These are phyloP conservation scores for Clistopyga incitator DNA, from an alignment of 2,888 invertebrate species.

Conservation along the genomic window DNA sequence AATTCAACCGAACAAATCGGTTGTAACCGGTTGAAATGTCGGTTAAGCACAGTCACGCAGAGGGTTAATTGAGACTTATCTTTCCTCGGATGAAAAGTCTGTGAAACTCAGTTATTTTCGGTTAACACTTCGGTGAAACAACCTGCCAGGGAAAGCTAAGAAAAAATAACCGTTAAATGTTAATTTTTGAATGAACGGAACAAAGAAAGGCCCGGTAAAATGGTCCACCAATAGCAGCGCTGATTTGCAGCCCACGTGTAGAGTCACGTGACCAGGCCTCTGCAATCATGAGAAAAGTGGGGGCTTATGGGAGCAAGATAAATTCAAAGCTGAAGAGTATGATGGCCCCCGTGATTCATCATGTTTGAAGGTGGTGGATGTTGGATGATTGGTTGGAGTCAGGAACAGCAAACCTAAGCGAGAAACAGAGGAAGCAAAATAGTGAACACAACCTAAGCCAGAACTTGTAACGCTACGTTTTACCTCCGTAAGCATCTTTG, in stretches of 20 bases:
- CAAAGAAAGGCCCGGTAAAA: too few species aligned
- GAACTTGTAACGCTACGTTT: conserved; percentile 57
- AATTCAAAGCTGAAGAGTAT: background rate
- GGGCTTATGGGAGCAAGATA: background rate
- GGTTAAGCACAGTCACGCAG: too few species aligned
- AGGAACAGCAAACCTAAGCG: conserved; percentile 9
- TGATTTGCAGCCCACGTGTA: background rate
- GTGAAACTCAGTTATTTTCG: too few species aligned
- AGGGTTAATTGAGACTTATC: too few species aligned
- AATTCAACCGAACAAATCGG: too few species aligned
- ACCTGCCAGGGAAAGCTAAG: too few species aligned
- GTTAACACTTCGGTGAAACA: too few species aligned
- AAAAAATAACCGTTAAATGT: too few species aligned
- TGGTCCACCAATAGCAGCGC: too few species aligned
- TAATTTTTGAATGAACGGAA: too few species aligned
- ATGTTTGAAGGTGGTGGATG: background rate
- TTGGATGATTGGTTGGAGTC: conserved; percentile 1
- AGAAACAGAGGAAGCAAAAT: conserved; percentile 27
- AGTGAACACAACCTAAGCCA: background rate
- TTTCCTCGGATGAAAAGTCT: too few species aligned
- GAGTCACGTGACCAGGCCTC: background rate
- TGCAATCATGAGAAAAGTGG: background rate
- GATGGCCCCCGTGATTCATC: background rate
- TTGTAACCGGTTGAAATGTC: too few species aligned
- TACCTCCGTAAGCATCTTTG: conserved; percentile 76